phyloP scores from a whole-genome alignment of 1,140 invertebrate genomes.

The Camponotus pennsylvanicus region DNA sequence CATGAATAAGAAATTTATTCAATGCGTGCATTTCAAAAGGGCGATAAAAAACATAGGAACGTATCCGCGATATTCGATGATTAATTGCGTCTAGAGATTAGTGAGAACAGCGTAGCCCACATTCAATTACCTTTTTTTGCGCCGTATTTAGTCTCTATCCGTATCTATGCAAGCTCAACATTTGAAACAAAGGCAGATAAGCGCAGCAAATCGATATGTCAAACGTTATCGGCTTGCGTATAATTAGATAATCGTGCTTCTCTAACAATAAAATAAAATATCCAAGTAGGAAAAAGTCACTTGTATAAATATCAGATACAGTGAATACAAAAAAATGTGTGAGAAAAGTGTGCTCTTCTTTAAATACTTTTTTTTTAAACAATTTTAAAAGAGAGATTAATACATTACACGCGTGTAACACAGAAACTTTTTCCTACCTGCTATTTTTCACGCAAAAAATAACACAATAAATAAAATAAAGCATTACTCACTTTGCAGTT shows the following conservation, averaged over 20 bases:
- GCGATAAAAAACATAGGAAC: slow-evolving; percentile 59
- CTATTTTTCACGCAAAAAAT: too few species aligned
- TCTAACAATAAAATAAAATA: neutral
- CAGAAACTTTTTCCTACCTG: too few species aligned
- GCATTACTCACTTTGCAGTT: too few species aligned
- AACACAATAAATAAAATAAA: too few species aligned
- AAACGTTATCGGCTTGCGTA: slow-evolving; percentile 1
- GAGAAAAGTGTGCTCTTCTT: neutral
- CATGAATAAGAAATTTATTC: slow-evolving; percentile 64
- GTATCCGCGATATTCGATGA: slow-evolving; percentile 60
- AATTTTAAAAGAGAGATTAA: neutral
- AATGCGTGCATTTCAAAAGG: slow-evolving; percentile 60
- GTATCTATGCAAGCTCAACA: slow-evolving; percentile 57
- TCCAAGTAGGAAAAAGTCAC: neutral
- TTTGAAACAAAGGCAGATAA: slow-evolving; percentile 59
- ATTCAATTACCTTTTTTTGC: slow-evolving; percentile 56
- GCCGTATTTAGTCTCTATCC: slow-evolving; percentile 42
- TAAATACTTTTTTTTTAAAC: neutral
- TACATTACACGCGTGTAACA: too few species aligned
- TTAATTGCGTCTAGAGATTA: slow-evolving; percentile 54
- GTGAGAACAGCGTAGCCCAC: slow-evolving; percentile 43
- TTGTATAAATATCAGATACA: neutral
- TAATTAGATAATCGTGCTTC: slow-evolving; percentile 1
- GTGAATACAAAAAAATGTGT: too few species aligned
- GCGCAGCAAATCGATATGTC: slow-evolving; percentile 29